Evolutionary conservation across 2,888 invertebrate genomes (phyloP).

Genomic region (Zelleria hepariella): DNA sequence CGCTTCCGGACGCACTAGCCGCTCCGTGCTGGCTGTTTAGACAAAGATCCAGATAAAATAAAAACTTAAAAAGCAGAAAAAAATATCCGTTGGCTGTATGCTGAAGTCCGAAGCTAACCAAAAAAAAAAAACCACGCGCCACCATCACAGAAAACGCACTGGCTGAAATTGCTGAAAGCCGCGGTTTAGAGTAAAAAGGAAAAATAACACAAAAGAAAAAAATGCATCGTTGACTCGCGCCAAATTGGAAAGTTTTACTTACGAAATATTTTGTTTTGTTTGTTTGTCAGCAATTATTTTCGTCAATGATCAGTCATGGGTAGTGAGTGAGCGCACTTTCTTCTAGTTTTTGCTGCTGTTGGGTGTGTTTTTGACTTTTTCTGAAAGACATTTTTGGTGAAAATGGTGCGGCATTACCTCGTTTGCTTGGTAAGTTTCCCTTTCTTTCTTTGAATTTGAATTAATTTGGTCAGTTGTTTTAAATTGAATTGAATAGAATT

Average conservation of each 20-base stretch:
- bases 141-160: background rate
- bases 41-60: background rate
- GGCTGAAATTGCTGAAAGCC: background rate
- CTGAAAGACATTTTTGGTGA: conserved; percentile 12
- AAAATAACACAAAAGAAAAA: background rate
- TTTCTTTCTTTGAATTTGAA: background rate
- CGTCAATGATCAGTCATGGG: conserved; percentile 21
- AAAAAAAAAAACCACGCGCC: too few species aligned
- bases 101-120: too few species aligned
- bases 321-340: background rate
- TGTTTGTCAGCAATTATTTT: background rate
- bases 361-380: conserved; percentile 15
- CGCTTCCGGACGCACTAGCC: conserved; percentile 22
- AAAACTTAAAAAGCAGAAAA: too few species aligned
- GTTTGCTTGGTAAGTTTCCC: conserved; percentile 35
- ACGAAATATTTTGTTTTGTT: background rate
- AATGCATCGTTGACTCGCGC: background rate
- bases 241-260: conserved; percentile 1
- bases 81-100: too few species aligned
- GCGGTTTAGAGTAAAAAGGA: background rate
- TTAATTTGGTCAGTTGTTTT: too few species aligned
- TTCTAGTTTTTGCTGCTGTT: conserved; percentile 19
- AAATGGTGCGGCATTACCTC: conserved; percentile 27
- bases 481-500: too few species aligned
- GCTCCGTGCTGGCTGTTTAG: conserved; percentile 17